These are phyloP conservation scores for Arctia plantaginis DNA, from an alignment of 2,888 invertebrate genomes.

Conservation along the genomic window DNA sequence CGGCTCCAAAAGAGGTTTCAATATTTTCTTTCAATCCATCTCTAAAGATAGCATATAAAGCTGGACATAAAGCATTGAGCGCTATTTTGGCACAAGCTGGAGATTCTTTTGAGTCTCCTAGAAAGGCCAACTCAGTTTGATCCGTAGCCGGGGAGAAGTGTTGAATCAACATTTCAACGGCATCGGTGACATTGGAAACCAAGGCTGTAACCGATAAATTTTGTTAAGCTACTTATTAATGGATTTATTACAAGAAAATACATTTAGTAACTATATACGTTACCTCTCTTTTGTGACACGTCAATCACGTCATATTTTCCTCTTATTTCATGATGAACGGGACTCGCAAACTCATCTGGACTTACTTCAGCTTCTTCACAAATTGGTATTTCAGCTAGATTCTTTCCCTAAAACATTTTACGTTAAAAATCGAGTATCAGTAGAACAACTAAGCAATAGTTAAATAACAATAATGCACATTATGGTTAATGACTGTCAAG, in stretches of 20 bases:
- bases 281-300: constrained; percentile 88
- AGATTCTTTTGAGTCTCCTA: constrained; percentile 87
- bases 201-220: constrained; percentile 84
- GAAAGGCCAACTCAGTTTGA: constrained; percentile 86
- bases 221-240: neutral
- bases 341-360: constrained; percentile 87
- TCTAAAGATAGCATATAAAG: constrained; percentile 93
- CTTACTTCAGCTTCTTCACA: constrained; percentile 88
- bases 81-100: constrained; percentile 91
- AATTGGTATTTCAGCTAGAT: constrained; percentile 88
- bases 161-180: constrained; percentile 91
- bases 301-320: constrained; percentile 82
- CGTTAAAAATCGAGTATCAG: constrained; percentile 12
- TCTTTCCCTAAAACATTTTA: constrained; percentile 79
- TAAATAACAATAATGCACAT: constrained; percentile 16
- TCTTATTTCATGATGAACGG: constrained; percentile 75
- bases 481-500: constrained; percentile 50
- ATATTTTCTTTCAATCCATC: constrained; percentile 94
- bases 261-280: neutral
- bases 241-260: neutral
- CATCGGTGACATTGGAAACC: constrained; percentile 90
- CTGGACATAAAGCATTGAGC: constrained; percentile 92
- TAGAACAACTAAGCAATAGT: constrained; percentile 7
- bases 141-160: constrained; percentile 90
- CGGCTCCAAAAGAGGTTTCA: constrained; percentile 94